These are phyloP conservation scores for Cydia splendana DNA, from an alignment of 1,140 invertebrate species.

Conservation along the genomic window DNA sequence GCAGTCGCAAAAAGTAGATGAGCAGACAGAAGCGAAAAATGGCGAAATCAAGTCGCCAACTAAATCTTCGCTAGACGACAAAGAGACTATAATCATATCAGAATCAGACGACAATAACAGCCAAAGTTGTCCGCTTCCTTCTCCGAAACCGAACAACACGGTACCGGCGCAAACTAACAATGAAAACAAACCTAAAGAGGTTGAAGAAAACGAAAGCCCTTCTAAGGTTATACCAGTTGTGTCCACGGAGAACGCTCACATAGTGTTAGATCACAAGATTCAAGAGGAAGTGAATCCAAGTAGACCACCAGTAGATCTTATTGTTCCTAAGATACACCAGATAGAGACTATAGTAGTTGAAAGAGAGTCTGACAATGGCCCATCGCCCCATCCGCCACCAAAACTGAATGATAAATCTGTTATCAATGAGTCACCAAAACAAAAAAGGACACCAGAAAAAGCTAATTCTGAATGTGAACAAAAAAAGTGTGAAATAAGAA, in stretches of 20 bases:
- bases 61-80: slow-evolving; percentile 64
- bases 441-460: slow-evolving; percentile 63
- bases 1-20: slow-evolving; percentile 42
- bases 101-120: slow-evolving; percentile 79
- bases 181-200: slow-evolving; percentile 58
- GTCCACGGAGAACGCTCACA: slow-evolving; percentile 74
- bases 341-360: slow-evolving; percentile 72
- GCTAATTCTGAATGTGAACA: slow-evolving; percentile 52
- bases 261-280: slow-evolving; percentile 68
- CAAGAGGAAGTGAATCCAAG: slow-evolving; percentile 49
- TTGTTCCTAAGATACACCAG: slow-evolving; percentile 63
- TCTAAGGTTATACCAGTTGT: slow-evolving; percentile 72
- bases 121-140: slow-evolving; percentile 73
- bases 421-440: slow-evolving; percentile 63
- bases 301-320: slow-evolving; percentile 58
- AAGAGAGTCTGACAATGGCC: slow-evolving; percentile 64
- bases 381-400: slow-evolving; percentile 58
- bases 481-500: slow-evolving; percentile 66
- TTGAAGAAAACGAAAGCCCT: slow-evolving; percentile 62
- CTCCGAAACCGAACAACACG: slow-evolving; percentile 60
- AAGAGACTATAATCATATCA: slow-evolving; percentile 78
- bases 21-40: slow-evolving; percentile 53
- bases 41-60: slow-evolving; percentile 58
- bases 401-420: slow-evolving; percentile 70
- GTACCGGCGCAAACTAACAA: slow-evolving; percentile 49